These are phyloP conservation scores for Scaptomyza hsui DNA, from an alignment of 1,140 invertebrate genomes.

Conservation along the genomic window DNA sequence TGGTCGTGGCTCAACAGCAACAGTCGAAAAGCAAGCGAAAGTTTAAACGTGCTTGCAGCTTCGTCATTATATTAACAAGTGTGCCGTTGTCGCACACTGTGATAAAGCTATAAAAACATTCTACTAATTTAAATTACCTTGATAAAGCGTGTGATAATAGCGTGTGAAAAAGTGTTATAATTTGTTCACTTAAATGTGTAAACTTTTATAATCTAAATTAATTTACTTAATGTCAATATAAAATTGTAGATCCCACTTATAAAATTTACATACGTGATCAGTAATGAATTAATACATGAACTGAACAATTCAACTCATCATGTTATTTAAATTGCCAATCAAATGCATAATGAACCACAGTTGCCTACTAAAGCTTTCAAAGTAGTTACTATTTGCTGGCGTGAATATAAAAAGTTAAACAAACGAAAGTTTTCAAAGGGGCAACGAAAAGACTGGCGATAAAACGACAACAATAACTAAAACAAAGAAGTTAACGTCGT, in stretches of 20 bases:
- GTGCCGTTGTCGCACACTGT: constrained; percentile 59
- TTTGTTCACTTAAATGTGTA: neutral
- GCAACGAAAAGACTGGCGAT: constrained; percentile 22
- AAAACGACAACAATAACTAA: constrained; percentile 30
- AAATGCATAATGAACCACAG: constrained; percentile 11
- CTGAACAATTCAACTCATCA: too few species aligned
- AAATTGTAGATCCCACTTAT: too few species aligned
- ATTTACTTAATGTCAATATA: too few species aligned
- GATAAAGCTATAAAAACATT: constrained; percentile 15
- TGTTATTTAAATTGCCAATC: neutral
- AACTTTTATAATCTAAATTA: neutral
- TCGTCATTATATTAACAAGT: constrained; percentile 61
- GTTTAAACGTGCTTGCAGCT: constrained; percentile 43
- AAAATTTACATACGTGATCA: too few species aligned
- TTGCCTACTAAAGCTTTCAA: constrained; percentile 22
- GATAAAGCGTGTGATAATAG: constrained; percentile 2
- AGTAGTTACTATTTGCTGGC: constrained; percentile 19
- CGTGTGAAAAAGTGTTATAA: neutral
- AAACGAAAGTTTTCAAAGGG: constrained; percentile 52
- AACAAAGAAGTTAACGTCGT: constrained; percentile 37
- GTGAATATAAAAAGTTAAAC: constrained; percentile 51
- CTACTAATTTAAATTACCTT: constrained; percentile 3
- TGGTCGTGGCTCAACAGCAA: constrained; percentile 2
- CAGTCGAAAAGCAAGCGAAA: constrained; percentile 54
- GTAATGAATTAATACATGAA: too few species aligned